Conservation (phyloP, 2,888 invertebrate species). For the Synanthedon myopaeformis region DNA sequence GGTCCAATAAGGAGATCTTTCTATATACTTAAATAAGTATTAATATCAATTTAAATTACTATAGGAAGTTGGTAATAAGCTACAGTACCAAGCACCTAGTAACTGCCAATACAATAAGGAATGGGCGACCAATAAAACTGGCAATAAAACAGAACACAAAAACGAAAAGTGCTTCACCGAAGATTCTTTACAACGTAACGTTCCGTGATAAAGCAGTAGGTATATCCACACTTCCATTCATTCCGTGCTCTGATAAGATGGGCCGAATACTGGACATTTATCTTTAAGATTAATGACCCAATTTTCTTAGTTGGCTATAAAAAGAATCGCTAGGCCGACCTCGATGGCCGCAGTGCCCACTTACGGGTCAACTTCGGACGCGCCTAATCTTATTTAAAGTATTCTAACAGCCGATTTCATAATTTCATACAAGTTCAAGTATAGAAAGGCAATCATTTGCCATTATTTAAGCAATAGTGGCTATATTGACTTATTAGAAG, state of each 20-base stretch:
- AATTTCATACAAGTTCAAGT: no score
- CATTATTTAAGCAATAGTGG: no score
- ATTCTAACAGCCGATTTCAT: no score
- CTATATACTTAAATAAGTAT: no score
- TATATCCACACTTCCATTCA: slow-evolving; percentile 50
- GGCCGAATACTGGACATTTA: slow-evolving; percentile 67
- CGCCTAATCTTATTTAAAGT: slow-evolving; percentile 2
- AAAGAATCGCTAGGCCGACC: slow-evolving; percentile 62
- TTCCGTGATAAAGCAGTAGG: slow-evolving; percentile 35
- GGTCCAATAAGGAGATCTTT: no score
- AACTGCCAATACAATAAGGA: not conserved
- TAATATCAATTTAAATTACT: no score
- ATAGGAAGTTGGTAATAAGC: not conserved
- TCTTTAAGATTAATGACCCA: slow-evolving; percentile 71
- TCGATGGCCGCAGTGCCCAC: slow-evolving; percentile 39
- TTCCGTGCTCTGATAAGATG: slow-evolving; percentile 61
- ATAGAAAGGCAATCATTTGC: no score
- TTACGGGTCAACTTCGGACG: slow-evolving; percentile 45
- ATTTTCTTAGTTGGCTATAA: slow-evolving; percentile 71
- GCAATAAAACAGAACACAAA: slow-evolving; percentile 11
- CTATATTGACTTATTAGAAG: no score
- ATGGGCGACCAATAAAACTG: not conserved
- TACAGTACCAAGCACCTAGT: not conserved
- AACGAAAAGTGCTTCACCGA: slow-evolving; percentile 3
- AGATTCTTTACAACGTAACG: slow-evolving; percentile 17